phyloP scores from a whole-genome alignment of 35 echinoderm and acorn worm species.

The Hemicentrotus pulcherrimus region DNA sequence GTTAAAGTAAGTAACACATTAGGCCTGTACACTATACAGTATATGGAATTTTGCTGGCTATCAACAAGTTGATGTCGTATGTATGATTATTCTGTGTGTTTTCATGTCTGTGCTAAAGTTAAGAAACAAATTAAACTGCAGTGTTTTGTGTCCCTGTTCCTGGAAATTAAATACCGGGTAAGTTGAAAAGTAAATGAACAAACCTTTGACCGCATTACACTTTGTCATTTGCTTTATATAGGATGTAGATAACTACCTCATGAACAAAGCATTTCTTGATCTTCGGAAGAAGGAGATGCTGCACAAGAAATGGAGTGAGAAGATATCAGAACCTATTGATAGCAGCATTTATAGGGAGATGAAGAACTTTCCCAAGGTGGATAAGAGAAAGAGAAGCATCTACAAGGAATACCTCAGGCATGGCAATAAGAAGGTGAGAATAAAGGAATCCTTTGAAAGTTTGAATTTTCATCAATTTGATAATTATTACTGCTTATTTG shows the following conservation, averaged over 20 bases:
- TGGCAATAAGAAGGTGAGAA: constrained; percentile 90
- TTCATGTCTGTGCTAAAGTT: too few relatives aligned
- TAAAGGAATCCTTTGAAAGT: neutral
- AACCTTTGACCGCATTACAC: neutral
- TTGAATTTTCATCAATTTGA: too few relatives aligned
- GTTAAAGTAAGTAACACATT: constrained; percentile 73
- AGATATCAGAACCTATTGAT: constrained; percentile 79
- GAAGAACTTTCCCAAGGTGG: constrained; percentile 82
- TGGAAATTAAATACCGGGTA: too few relatives aligned
- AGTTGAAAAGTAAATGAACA: too few relatives aligned
- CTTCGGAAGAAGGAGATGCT: constrained; percentile 95
- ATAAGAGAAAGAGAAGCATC: constrained; percentile 78
- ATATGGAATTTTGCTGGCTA: too few relatives aligned
- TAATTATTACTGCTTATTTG: too few relatives aligned
- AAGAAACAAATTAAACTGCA: too few relatives aligned
- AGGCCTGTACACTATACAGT: neutral
- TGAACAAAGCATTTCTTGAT: constrained; percentile 88
- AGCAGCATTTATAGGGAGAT: constrained; percentile 75
- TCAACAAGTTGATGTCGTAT: too few relatives aligned
- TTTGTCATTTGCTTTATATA: constrained; percentile 13
- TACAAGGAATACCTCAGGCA: constrained; percentile 84
- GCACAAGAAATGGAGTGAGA: constrained; percentile 96
- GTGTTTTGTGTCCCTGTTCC: too few relatives aligned
- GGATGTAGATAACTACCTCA: constrained; percentile 92
- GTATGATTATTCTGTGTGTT: too few relatives aligned